phyloP scores from a whole-genome alignment of 2,797 vertebrate genomes.

The Rhincodon typus region DNA sequence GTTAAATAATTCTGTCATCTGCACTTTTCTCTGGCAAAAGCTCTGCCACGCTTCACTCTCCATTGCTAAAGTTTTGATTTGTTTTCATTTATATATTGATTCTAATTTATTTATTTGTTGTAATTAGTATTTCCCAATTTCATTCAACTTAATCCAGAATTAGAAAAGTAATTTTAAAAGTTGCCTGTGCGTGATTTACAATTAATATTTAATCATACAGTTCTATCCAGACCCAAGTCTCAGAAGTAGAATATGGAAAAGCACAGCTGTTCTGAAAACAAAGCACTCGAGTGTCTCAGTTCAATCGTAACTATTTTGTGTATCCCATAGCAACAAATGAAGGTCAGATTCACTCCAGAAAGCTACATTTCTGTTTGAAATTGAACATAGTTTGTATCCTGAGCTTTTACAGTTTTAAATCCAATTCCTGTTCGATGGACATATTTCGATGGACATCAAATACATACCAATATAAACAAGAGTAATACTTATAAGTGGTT shows the following conservation, averaged over 20 bases:
- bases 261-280: conserved; percentile 34
- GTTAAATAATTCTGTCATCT: not conserved
- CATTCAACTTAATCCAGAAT: not conserved
- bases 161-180: not conserved
- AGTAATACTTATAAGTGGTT: not conserved
- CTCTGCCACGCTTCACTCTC: not conserved
- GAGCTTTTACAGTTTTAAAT: not conserved
- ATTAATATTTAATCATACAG: not conserved
- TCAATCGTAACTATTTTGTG: conserved; percentile 3
- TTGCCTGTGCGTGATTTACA: not conserved
- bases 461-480: not conserved
- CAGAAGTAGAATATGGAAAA: conserved; percentile 29
- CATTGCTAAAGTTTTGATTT: not conserved
- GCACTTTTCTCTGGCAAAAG: not conserved
- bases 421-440: not conserved
- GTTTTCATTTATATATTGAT: not conserved
- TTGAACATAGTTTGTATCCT: not conserved
- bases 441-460: not conserved
- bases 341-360: conserved; percentile 5
- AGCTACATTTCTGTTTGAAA: conserved; percentile 18
- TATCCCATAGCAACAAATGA: not conserved
- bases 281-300: not conserved
- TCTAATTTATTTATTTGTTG: not conserved
- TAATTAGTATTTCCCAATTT: not conserved
- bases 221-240: not conserved